Evolutionary conservation across 2,797 vertebrate genomes (phyloP).

Genomic region (Loris lydekkerianus): DNA sequence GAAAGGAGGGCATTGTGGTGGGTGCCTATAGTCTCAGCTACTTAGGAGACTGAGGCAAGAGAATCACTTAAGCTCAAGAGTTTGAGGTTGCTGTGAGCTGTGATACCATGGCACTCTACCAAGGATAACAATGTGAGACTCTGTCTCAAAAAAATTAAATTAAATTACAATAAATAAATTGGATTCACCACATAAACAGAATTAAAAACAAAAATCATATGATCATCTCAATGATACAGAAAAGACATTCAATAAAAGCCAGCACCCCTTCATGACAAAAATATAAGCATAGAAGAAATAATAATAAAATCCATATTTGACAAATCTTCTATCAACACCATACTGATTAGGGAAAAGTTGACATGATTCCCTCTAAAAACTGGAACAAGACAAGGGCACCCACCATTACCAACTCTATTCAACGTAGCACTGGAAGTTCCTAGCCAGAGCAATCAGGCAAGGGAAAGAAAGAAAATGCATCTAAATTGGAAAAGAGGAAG

Average conservation of each 20-base stretch:
- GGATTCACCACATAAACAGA: not conserved
- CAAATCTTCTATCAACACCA: not conserved
- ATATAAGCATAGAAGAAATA: not conserved
- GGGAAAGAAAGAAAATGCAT: not conserved
- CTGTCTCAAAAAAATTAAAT: too few species aligned
- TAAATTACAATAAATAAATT: too few species aligned
- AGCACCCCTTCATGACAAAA: not conserved
- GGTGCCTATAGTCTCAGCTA: too few species aligned
- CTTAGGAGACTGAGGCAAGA: too few species aligned
- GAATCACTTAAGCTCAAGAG: too few species aligned
- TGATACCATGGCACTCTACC: too few species aligned
- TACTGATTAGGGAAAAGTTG: not conserved
- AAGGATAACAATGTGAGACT: too few species aligned
- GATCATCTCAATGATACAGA: not conserved
- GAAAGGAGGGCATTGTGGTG: too few species aligned
- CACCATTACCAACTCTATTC: not conserved
- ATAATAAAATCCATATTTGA: not conserved
- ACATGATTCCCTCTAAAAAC: not conserved
- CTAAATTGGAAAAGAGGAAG: not conserved
- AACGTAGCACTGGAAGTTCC: not conserved
- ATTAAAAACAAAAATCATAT: not conserved
- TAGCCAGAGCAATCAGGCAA: not conserved
- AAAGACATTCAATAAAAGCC: not conserved
- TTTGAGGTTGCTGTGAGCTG: too few species aligned
- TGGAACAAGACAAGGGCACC: not conserved